Evolutionary conservation across 2,888 invertebrate species (phyloP).

Genomic region (Acrobasis suavella): DNA sequence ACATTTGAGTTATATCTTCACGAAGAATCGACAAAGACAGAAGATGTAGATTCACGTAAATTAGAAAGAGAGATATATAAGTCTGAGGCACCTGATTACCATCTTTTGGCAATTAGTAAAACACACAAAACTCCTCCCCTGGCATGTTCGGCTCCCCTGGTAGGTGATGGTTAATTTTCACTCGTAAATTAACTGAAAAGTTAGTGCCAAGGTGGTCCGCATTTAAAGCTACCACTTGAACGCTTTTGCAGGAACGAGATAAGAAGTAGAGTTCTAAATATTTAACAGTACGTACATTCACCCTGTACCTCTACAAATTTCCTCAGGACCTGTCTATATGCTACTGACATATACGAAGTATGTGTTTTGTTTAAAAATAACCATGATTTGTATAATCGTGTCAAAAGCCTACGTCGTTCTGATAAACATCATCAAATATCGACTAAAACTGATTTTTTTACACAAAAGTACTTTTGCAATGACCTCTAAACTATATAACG

Average conservation of each 20-base stretch:
- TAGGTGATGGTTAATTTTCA: constrained; percentile 81
- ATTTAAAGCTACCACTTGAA: constrained; percentile 68
- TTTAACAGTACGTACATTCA: too few species aligned
- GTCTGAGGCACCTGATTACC: constrained; percentile 78
- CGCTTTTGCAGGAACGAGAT: constrained; percentile 55
- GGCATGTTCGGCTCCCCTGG: constrained; percentile 78
- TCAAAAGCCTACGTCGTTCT: too few species aligned
- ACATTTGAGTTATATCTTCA: constrained; percentile 76
- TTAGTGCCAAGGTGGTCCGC: constrained; percentile 72
- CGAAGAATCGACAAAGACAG: constrained; percentile 47
- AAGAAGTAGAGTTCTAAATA: constrained; percentile 43
- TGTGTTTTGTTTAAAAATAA: too few species aligned
- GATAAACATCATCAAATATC: too few species aligned
- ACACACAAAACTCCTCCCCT: constrained; percentile 84
- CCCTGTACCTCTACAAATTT: too few species aligned
- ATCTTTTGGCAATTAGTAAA: constrained; percentile 85
- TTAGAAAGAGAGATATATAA: constrained; percentile 50
- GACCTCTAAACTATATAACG: too few species aligned
- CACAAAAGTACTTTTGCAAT: too few species aligned
- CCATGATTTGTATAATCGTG: too few species aligned
- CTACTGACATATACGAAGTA: too few species aligned
- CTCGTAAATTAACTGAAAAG: constrained; percentile 80
- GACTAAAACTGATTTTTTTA: too few species aligned
- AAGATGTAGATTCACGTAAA: constrained; percentile 32
- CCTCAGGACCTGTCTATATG: too few species aligned